Conservation (phyloP, 2,113 vertebrate species). For the Cephalopterus ornatus region DNA sequence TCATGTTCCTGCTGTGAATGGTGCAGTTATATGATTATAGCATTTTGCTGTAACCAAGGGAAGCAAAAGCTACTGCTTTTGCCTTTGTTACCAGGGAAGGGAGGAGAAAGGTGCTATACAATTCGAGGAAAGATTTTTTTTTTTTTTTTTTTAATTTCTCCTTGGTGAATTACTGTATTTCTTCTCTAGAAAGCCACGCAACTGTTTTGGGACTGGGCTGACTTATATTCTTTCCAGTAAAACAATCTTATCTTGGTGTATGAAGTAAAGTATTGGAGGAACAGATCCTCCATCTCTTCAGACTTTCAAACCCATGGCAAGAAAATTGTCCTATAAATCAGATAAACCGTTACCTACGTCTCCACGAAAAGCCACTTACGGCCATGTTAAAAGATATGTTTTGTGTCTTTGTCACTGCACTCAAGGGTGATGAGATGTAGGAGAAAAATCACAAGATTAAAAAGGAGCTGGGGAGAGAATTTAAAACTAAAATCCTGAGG, state of each 20-base stretch:
- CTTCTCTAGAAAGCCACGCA: neutral
- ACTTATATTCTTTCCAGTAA: neutral
- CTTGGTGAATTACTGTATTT: neutral
- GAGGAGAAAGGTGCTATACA: neutral
- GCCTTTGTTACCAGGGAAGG: neutral
- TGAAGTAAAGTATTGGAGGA: neutral
- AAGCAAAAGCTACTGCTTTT: neutral
- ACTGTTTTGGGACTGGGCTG: neutral
- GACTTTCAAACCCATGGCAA: slow-evolving; percentile 11
- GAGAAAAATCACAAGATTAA: neutral
- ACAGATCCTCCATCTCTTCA: slow-evolving; percentile 17
- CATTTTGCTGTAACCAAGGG: neutral
- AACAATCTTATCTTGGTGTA: neutral
- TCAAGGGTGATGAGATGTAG: neutral
- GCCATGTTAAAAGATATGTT: slow-evolving; percentile 21
- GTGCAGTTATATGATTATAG: neutral
- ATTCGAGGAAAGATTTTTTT: neutral
- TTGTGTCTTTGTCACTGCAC: slow-evolving; percentile 24
- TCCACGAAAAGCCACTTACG: neutral
- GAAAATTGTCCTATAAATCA: slow-evolving; percentile 50
- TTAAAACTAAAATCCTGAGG: slow-evolving; percentile 18
- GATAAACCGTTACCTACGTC: neutral
- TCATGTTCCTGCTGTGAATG: neutral
- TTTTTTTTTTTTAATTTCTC: neutral
- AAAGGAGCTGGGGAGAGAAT: neutral